Evolutionary conservation across 2,113 vertebrate species (phyloP).

Genomic region (Acinonyx jubatus): DNA sequence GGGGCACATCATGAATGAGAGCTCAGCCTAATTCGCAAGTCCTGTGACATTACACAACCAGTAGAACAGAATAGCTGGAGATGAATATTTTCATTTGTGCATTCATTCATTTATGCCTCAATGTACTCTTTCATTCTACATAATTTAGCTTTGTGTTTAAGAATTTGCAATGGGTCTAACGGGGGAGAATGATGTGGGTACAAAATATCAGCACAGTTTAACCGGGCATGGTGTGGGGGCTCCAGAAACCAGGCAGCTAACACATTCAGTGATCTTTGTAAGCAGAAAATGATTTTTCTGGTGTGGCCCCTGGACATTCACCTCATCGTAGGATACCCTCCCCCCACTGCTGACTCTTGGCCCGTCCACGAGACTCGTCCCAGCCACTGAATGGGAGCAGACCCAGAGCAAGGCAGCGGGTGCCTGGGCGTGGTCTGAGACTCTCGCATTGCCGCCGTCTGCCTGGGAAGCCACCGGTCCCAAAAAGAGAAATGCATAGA

Average conservation of each 20-base stretch:
- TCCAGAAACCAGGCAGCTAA: rapidly evolving
- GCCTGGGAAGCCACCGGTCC: neutral
- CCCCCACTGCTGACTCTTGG: rapidly evolving
- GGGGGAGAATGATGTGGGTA: rapidly evolving
- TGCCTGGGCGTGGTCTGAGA: rapidly evolving
- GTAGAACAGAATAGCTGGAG: rapidly evolving
- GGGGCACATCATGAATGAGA: too few species aligned
- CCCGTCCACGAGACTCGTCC: rapidly evolving
- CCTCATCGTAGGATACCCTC: rapidly evolving
- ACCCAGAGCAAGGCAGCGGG: rapidly evolving
- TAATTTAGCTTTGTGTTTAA: neutral
- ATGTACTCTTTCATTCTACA: neutral
- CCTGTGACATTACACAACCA: rapidly evolving
- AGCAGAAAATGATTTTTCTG: rapidly evolving
- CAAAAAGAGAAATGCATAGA: rapidly evolving
- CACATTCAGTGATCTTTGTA: rapidly evolving
- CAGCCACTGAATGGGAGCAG: rapidly evolving
- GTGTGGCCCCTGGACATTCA: rapidly evolving
- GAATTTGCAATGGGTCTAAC: rapidly evolving
- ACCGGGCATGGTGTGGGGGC: rapidly evolving
- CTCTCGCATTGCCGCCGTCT: neutral
- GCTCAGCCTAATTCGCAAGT: neutral
- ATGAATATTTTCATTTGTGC: too few species aligned
- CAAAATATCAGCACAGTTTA: rapidly evolving
- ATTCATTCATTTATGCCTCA: neutral